Base-by-base conservation (phyloP, 2,797 vertebrate species). In the Acanthornis magna region DNA sequence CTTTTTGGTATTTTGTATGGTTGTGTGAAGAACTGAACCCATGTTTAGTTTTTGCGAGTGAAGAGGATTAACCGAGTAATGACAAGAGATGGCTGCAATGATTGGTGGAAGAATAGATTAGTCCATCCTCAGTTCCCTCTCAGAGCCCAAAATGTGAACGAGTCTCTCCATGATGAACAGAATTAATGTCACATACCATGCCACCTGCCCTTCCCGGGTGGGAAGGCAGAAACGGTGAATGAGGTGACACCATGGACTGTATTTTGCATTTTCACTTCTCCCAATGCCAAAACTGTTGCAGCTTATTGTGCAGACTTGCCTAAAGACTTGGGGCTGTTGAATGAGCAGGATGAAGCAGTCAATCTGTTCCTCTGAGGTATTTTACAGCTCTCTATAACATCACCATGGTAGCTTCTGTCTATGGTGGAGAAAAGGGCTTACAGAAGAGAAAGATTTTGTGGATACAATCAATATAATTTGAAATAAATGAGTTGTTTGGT, bases 341-440 rank as follows among this genome's bases (percentile, higher is more conserved):
- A 77, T 13, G 3, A 79, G 48, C 40, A 88, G 43, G 75, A 87
- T 38, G 17, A 88, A 76, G 16, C 5, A 40, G 25, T 47, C 40
- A 66, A 0, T 3, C 3, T 11, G 10, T 38, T 19, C 34, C 16
- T 71, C 36, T 10, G 3, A 34, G 6, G 7, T 70, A 34, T 72
- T 68, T 87, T 80, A 38, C 3, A 22, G 25, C 18, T 42, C 23
- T 34, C 3, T 65, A 0, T 53, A 60, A 60, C 6, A 15, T 65
- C 26, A 76, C 11, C 16, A 42, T 10, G 17, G 29, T 55, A 81
- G 40, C 32, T 82, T 13, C 38, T 61, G 5, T 32, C 57, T 71
- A n/a, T 58, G 17, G 20, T 45, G 30, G 2, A 16, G 10, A 63
- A 53, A 93, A 51, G 8, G 13, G 3, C 9, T 42, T 38, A 34